Percentiles rank a stretch among this genome's conserved stretches.
These are phyloP conservation scores for Orius insidiosus DNA, from an alignment of 1,140 invertebrate genomes.

Conservation along the genomic window DNA sequence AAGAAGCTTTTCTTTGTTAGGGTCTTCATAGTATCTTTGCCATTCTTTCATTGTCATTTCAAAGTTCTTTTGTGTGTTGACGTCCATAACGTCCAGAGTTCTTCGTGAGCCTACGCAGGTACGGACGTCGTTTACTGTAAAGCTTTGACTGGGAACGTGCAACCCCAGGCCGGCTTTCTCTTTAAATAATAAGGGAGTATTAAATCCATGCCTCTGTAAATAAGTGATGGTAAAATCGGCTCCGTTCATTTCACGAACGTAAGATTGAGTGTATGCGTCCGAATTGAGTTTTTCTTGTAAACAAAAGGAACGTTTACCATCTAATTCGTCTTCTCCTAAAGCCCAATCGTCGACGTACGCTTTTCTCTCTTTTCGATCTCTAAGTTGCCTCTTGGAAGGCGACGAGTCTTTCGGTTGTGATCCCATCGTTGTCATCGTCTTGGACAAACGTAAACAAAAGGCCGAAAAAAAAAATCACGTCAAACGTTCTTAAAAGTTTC, in stretches of 20 bases:
- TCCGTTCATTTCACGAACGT: slow-evolving; percentile 78
- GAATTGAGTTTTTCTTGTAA: slow-evolving; percentile 83
- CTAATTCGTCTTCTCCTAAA: slow-evolving; percentile 74
- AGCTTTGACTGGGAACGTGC: slow-evolving; percentile 78
- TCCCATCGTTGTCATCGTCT: background rate
- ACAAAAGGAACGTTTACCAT: slow-evolving; percentile 70
- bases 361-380: slow-evolving; percentile 46
- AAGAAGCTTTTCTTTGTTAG: slow-evolving; percentile 67
- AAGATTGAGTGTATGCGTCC: slow-evolving; percentile 51
- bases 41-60: slow-evolving; percentile 96
- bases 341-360: slow-evolving; percentile 88
- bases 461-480: no score
- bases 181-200: slow-evolving; percentile 72
- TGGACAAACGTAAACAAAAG: background rate
- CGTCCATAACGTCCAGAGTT: slow-evolving; percentile 92
- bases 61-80: slow-evolving; percentile 88
- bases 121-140: slow-evolving; percentile 85
- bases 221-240: slow-evolving; percentile 40
- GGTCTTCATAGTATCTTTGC: slow-evolving; percentile 70
- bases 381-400: slow-evolving; percentile 14
- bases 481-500: no score
- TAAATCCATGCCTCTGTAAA: slow-evolving; percentile 84
- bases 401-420: no score
- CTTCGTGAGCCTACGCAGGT: slow-evolving; percentile 82
- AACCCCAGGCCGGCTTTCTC: slow-evolving; percentile 79